A percentile compares a stretch with the other conserved stretches of the same genome.
These are phyloP conservation scores for Neodon shergylaensis DNA, from an alignment of 2,113 vertebrate genomes.

Conservation along the genomic window DNA sequence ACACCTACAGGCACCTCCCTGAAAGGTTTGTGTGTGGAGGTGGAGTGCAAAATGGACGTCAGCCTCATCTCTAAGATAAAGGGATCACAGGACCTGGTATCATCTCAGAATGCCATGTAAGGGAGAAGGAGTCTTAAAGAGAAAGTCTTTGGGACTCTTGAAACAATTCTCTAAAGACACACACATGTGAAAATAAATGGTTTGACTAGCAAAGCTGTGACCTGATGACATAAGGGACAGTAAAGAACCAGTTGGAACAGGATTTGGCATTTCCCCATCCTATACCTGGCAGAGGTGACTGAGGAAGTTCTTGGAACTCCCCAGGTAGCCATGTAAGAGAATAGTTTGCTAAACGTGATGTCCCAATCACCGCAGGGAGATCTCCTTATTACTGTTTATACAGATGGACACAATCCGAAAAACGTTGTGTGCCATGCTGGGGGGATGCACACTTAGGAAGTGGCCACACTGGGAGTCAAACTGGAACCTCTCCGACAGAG, in stretches of 20 bases:
- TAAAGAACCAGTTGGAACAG: too few species aligned
- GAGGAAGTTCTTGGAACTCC: not conserved
- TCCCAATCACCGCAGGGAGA: not conserved
- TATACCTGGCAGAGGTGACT: not conserved
- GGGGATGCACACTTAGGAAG: not conserved
- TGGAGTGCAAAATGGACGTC: not conserved
- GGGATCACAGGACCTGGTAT: not conserved
- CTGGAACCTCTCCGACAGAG: not conserved
- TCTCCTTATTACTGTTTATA: not conserved
- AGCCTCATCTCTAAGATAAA: not conserved
- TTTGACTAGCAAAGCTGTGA: not conserved
- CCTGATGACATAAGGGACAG: too few species aligned
- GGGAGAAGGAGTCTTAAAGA: not conserved
- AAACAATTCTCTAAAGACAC: not conserved
- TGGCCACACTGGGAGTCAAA: not conserved
- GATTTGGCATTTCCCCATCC: not conserved
- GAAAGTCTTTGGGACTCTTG: not conserved
- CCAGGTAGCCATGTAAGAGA: not conserved
- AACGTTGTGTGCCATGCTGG: not conserved
- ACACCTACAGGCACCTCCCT: not conserved
- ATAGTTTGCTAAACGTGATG: not conserved
- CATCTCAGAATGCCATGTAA: fast-evolving
- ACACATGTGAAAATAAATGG: not conserved
- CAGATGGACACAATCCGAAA: not conserved
- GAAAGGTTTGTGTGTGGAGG: not conserved